These are phyloP conservation scores for Ormyrus nitidulus DNA, from an alignment of 2,888 invertebrate genomes.

Conservation along the genomic window DNA sequence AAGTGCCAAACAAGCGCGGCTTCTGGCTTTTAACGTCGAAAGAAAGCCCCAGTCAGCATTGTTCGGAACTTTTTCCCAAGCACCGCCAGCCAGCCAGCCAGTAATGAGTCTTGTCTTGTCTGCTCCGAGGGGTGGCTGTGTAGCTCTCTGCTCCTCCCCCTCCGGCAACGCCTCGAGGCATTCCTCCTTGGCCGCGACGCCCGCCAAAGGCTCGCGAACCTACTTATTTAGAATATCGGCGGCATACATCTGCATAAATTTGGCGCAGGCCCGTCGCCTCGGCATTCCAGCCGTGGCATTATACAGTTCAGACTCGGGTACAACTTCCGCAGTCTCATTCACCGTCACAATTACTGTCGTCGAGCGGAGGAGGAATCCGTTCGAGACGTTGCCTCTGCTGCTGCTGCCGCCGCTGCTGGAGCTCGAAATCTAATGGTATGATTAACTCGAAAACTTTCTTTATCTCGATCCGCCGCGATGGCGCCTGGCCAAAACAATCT, in stretches of 20 bases:
- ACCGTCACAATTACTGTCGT: slow-evolving; percentile 57
- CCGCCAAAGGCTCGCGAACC: slow-evolving; percentile 58
- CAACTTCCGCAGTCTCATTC: slow-evolving; percentile 62
- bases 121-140: not conserved
- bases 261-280: slow-evolving; percentile 67
- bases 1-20: too few species aligned
- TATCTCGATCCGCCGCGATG: slow-evolving; percentile 53
- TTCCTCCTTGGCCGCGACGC: not conserved
- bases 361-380: slow-evolving; percentile 34
- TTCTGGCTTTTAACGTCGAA: not conserved
- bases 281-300: slow-evolving; percentile 66
- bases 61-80: slow-evolving; percentile 13
- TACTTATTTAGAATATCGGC: slow-evolving; percentile 75
- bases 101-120: slow-evolving; percentile 46
- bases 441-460: slow-evolving; percentile 58
- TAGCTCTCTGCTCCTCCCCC: not conserved
- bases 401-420: not conserved
- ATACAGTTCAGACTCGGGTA: slow-evolving; percentile 62
- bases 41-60: not conserved
- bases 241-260: slow-evolving; percentile 76
- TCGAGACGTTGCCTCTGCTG: slow-evolving; percentile 18
- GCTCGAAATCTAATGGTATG: slow-evolving; percentile 57
- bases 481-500: slow-evolving; percentile 57
- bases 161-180: slow-evolving; percentile 9
- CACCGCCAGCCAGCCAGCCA: not conserved